Evolutionary conservation across 2,888 invertebrate species (phyloP).

Genomic region (Schizotus pectinicornis): DNA sequence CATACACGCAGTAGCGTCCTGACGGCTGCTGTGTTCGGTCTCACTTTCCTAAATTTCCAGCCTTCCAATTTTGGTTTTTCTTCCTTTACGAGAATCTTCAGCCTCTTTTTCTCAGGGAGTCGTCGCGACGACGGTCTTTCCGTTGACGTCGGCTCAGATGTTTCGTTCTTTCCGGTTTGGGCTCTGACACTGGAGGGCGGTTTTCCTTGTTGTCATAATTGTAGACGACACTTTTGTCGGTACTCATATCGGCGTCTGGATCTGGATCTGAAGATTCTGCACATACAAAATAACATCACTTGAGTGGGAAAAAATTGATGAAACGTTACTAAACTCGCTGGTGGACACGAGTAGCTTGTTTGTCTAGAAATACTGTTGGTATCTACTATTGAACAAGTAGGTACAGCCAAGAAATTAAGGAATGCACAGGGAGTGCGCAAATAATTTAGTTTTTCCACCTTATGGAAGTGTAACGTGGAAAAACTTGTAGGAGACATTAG

Average conservation of each 20-base stretch:
- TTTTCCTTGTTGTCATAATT: constrained; percentile 49
- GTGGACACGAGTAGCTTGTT: too few relatives aligned
- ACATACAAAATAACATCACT: constrained; percentile 40
- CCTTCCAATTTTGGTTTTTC: too few relatives aligned
- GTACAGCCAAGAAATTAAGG: too few relatives aligned
- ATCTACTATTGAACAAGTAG: too few relatives aligned
- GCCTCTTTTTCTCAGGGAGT: constrained; percentile 42
- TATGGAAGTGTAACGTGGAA: too few relatives aligned
- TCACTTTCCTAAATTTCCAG: constrained; percentile 76
- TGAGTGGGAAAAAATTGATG: background rate
- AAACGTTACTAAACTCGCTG: too few relatives aligned
- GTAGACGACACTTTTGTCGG: constrained; percentile 47
- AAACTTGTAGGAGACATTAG: too few relatives aligned
- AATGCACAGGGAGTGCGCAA: too few relatives aligned
- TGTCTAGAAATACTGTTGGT: too few relatives aligned
- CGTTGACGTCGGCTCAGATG: constrained; percentile 63
- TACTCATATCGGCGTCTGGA: constrained; percentile 44
- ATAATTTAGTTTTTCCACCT: too few relatives aligned
- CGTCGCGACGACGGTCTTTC: constrained; percentile 59
- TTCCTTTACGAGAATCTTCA: too few relatives aligned
- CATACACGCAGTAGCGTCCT: constrained; percentile 90
- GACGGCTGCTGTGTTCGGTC: constrained; percentile 88
- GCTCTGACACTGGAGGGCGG: constrained; percentile 58
- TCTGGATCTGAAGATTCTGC: constrained; percentile 59
- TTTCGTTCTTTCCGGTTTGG: constrained; percentile 55